Base-by-base conservation (phyloP, 2,113 vertebrate genomes). In the Syngnathus floridae region DNA sequence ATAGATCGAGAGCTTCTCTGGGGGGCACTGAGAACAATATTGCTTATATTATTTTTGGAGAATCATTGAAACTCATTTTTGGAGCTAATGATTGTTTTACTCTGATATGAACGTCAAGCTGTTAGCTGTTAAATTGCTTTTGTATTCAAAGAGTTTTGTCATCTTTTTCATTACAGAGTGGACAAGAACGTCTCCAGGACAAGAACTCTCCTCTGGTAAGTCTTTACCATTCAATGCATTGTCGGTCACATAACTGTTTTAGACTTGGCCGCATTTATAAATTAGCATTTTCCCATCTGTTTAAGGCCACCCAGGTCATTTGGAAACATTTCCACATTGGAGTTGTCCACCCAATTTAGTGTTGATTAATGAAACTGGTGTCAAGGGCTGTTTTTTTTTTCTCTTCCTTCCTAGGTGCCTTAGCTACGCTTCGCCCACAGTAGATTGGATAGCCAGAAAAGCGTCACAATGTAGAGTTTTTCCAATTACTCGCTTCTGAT, bases 181-280 rank as follows among this genome's bases (percentile, higher is more conserved):
- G 88, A 91, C 78, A 90, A 84, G 79, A 84, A 66, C 67, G 86
- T 86, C 69, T 88, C 84, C 72, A 87, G 78, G 62, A 82, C 82
- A 70, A 87, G 81, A 73, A 69, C 66, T 70, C 70, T 77, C 70
- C 87, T 79, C 72, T 88, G 88, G 89, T 90, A 80, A 90, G 88
- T 82, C 55, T 4, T 49, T 4, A 58, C 2, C 3, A 64, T 17
- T 65, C 48, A n/a, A 48, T 35, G 21, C 40, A 46, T 66, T 48
- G 35, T 26, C 11, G 40, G 40, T 31, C 26, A 31, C 26, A 31
- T 31, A 31, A 31, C 2, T 2, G 26, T 31, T 31, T 31, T 31
- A 3, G 22, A 54, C 52, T 1, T 54, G 51, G 21, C 21, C 1
- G 12, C 22, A 12, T 26, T 1, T 12, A 54, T 19, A 10, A 19